phyloP scores from a whole-genome alignment of 2,888 invertebrate genomes.

The Platypus cylindrus region DNA sequence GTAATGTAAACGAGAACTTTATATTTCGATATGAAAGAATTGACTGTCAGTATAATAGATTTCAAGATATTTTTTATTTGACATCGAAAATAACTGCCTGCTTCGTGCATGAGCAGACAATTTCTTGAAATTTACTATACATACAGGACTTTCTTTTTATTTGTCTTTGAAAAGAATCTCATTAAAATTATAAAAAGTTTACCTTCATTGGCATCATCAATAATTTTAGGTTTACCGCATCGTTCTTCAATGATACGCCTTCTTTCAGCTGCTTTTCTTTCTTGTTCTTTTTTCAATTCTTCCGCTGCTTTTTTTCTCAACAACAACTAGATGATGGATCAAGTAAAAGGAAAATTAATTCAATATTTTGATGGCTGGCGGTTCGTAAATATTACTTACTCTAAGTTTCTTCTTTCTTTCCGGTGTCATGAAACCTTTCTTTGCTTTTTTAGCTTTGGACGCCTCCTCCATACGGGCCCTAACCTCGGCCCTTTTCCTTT shows the following conservation, averaged over 20 bases:
- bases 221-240: conserved; percentile 82
- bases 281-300: conserved; percentile 98
- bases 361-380: not conserved
- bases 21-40: too few species aligned
- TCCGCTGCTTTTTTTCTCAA: conserved; percentile 99
- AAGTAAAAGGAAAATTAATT: not conserved
- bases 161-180: too few species aligned
- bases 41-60: too few species aligned
- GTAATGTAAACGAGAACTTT: too few species aligned
- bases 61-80: too few species aligned
- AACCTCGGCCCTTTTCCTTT: conserved; percentile 97
- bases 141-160: too few species aligned
- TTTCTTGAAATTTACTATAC: too few species aligned
- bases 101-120: too few species aligned
- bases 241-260: conserved; percentile 94
- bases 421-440: conserved; percentile 99
- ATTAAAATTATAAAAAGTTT: too few species aligned
- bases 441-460: conserved; percentile 96
- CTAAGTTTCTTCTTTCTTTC: conserved; percentile 99
- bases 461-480: conserved; percentile 98
- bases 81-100: too few species aligned
- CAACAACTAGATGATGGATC: conserved; percentile 56
- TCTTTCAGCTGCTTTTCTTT: conserved; percentile 95
- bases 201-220: conserved; percentile 93
- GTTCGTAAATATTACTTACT: conserved; percentile 46